Base-by-base conservation (phyloP, 2,113 vertebrate genomes). In the Triplophysa siluroides region DNA sequence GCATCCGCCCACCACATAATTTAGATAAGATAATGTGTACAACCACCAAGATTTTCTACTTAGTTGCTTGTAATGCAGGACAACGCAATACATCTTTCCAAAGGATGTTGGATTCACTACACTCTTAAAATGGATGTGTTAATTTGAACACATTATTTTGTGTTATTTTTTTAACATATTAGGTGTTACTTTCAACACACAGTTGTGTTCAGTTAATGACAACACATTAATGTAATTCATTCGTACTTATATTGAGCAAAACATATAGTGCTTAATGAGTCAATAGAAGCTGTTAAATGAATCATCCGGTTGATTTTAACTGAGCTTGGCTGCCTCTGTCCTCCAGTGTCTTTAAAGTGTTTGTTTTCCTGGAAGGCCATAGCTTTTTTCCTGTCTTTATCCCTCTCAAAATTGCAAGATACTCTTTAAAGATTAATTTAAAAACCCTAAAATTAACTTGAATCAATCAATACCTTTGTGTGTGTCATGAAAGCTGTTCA, bases 401-500 rank as follows among this genome's bases (percentile, higher is more conserved):
- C 56, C 73, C 52, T 66, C 68, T 76, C 26, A 81, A 81, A 81
- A 73, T 73, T 13, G 54, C 86, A 87, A 78, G 67, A 81, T 90
- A 91, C 85, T 90, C 88, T 86, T 84, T 83, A 58, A 16, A 85
- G 84, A 81, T 90, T 88, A 90, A 90, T 91, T 91, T 91, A 79
- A 89, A 88, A 91, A 89, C 87, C 86, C 68, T 90, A 87, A 90
- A 91, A 38, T 38, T 7, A 38, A 38, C 91, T 91, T 85, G 88
- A 92, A 92, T 92, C 86, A 88, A 93, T 93, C 92, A 90, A 88
- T 92, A 88, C 91, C 83, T 91, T 87, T 92, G 90, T 91, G 84
- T 11, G 87, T 90, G 87, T 90, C 88, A 91, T 88, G 90, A 89
- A 91, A 90, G 87, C 85, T 64, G 83, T 64, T 65, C 76, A 24